A percentile compares a stretch with the other conserved stretches of the same genome.
phyloP scores from a whole-genome alignment of 2,797 vertebrate genomes.

The Platyrinchus mystaceus region DNA sequence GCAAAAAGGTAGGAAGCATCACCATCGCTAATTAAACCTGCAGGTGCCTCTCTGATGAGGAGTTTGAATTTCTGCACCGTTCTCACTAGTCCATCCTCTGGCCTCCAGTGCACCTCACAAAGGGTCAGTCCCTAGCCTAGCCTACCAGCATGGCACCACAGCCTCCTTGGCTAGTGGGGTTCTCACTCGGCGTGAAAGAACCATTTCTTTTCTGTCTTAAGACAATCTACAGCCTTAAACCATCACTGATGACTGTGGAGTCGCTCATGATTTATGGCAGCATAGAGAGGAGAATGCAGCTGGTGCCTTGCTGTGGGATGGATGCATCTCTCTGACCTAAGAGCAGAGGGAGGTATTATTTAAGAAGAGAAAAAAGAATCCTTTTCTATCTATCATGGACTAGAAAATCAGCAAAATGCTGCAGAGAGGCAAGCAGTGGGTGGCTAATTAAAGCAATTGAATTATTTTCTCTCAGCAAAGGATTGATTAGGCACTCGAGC shows the following conservation, averaged over 20 bases:
- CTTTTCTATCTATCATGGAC: not conserved
- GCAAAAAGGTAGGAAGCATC: not conserved
- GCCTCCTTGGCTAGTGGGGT: fast-evolving
- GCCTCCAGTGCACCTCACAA: fast-evolving
- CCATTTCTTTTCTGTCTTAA: not conserved
- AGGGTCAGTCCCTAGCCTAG: not conserved
- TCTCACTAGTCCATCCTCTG: not conserved
- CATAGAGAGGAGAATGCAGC: not conserved
- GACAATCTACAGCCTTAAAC: not conserved
- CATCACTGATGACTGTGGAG: not conserved
- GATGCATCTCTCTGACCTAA: not conserved
- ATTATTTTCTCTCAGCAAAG: constrained; percentile 70
- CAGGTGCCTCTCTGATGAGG: not conserved
- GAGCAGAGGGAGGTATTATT: constrained; percentile 1
- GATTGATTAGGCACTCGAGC: constrained; percentile 63
- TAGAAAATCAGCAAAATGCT: constrained; percentile 33
- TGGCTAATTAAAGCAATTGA: constrained; percentile 73
- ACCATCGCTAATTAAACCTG: not conserved
- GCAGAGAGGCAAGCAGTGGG: constrained; percentile 53
- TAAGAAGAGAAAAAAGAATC: not conserved
- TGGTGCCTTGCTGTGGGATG: not conserved
- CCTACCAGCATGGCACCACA: fast-evolving
- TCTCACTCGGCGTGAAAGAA: not conserved
- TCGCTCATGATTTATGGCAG: not conserved
- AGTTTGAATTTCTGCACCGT: not conserved